Base-by-base conservation (phyloP, 2,113 vertebrate genomes). In the Scophthalmus maximus region DNA sequence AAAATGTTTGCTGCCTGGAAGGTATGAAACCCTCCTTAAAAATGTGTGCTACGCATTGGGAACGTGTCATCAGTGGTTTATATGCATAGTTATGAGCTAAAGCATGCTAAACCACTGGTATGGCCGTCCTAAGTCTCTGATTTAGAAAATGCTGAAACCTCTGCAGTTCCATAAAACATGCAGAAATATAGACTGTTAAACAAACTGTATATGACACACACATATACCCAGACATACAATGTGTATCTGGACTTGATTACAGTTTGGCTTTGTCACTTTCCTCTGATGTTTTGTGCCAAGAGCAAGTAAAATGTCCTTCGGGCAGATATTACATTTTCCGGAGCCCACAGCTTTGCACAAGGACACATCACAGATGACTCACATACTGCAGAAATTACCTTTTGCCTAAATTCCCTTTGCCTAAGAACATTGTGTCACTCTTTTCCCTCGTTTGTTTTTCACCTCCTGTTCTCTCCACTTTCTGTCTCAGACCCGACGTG, bases 401-500 rank as follows among this genome's bases (percentile, higher is more conserved):
- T 38, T 6, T 38, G 11, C 73, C 52, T 23, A 32, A 9, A n/a
- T 40, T 44, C 2, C 20, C 49, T 70, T 20, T 27, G 20, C 36
- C 10, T 38, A 52, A 67, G 78, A 72, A 67, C 57, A 58, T 22
- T 14, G 23, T 47, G 8, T 58, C 59, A 34, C 32, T 20, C 38
- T 29, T 30, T 20, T 20, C 22, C 1, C 27, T 53, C 22, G 0
- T 30, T 9, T 18, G n/a, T 67, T 20, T 0, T 52, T 26, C 30
- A 9, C 36, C 7, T 32, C n/a, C 4, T 34, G 30, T 40, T 64
- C 27, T 30, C 29, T 59, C 17, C 52, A n/a, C 50, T 53, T 38
- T 62, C 20, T 53, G 25, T 64, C 61, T 40, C 91, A 99, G 98
- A 97, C 73, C 97, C 98, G 3, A 98, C 97, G 0, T 99, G 98